Conservation (phyloP, 1,140 invertebrate species). For the Akabosia matsudoensis region DNA sequence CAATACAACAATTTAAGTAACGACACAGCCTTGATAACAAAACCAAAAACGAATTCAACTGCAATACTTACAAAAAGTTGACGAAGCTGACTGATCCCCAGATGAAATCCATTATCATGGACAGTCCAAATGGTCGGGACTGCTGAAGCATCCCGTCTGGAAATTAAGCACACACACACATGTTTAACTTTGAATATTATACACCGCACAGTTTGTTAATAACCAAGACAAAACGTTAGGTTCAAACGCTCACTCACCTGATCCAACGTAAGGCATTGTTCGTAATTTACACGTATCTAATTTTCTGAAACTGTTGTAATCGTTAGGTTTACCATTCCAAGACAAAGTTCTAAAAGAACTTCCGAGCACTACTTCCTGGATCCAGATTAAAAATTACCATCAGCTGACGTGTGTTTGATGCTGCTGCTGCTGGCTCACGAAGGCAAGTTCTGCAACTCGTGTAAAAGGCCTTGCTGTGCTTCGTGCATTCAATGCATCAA, state of each 20-base stretch:
- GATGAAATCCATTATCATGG: slow-evolving; percentile 26
- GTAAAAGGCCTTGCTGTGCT: no score
- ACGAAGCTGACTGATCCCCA: slow-evolving; percentile 35
- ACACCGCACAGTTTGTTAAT: not conserved
- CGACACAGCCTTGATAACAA: not conserved
- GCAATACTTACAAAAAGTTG: slow-evolving; percentile 37
- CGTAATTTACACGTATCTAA: no score
- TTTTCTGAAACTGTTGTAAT: no score
- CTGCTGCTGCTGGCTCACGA: no score
- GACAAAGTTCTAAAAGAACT: no score
- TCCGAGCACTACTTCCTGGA: no score
- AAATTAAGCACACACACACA: not conserved
- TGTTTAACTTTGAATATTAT: not conserved
- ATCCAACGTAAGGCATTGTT: slow-evolving; percentile 26
- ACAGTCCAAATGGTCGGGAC: slow-evolving; percentile 33
- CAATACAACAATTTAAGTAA: no score
- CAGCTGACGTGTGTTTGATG: no score
- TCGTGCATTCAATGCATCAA: no score
- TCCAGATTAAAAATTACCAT: no score
- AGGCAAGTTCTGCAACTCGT: no score
- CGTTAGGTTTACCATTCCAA: no score
- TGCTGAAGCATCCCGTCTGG: slow-evolving; percentile 30
- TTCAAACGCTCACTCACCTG: slow-evolving; percentile 10
- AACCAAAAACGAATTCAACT: not conserved
- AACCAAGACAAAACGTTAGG: not conserved